Percentiles rank a stretch among this genome's conserved stretches.
Evolutionary conservation across 1,140 invertebrate species (phyloP).

Genomic region (Drosophila rhopaloa): DNA sequence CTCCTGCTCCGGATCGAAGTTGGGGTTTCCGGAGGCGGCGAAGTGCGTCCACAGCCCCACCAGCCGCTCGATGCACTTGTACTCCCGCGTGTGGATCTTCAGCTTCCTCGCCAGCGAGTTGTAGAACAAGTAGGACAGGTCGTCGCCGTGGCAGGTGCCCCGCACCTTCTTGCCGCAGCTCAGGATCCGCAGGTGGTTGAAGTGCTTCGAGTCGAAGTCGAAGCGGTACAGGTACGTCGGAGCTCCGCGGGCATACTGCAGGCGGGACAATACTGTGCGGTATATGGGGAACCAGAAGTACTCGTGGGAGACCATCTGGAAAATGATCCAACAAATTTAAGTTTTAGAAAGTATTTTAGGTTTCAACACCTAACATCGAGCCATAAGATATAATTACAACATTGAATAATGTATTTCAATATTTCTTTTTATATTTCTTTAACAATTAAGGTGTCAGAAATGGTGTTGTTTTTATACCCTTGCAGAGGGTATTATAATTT

Average conservation of each 20-base stretch:
- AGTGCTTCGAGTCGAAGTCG: constrained; percentile 84
- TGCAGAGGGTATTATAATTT: too few relatives aligned
- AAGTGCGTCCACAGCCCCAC: constrained; percentile 85
- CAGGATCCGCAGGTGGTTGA: constrained; percentile 83
- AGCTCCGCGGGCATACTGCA: constrained; percentile 69
- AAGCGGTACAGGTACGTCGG: constrained; percentile 85
- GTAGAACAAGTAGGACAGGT: constrained; percentile 88
- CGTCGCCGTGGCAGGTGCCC: constrained; percentile 87
- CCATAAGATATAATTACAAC: too few relatives aligned
- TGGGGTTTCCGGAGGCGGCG: constrained; percentile 83
- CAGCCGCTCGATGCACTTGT: constrained; percentile 82
- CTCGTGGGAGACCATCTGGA: constrained; percentile 82
- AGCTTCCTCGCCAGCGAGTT: constrained; percentile 84
- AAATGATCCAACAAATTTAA: background rate
- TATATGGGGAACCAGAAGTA: constrained; percentile 85
- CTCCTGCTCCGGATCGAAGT: constrained; percentile 73
- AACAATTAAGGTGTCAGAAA: too few relatives aligned
- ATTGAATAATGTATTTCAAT: too few relatives aligned
- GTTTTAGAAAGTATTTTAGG: too few relatives aligned
- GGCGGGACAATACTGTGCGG: constrained; percentile 80
- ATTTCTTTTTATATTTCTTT: too few relatives aligned
- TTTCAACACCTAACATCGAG: too few relatives aligned
- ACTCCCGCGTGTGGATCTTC: constrained; percentile 79
- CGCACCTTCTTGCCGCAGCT: constrained; percentile 83
- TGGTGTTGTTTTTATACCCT: too few relatives aligned